Conservation (phyloP, 2,888 invertebrate genomes). For the Diaprepes abbreviatus region DNA sequence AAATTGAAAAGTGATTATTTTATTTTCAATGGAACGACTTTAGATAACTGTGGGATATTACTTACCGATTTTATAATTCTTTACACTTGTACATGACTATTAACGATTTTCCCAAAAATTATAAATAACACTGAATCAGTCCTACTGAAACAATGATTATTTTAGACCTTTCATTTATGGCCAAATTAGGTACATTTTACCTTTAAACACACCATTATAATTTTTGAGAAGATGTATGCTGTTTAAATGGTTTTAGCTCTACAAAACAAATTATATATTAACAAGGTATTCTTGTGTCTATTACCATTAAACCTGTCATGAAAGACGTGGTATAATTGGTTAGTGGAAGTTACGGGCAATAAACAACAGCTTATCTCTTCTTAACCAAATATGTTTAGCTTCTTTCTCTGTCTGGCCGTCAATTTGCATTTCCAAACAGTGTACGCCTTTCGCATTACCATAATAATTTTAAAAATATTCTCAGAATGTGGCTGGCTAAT, state of each 20-base stretch:
- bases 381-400: slow-evolving; percentile 47
- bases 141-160: background rate
- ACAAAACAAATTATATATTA: slow-evolving; percentile 68
- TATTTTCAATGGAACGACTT: no score
- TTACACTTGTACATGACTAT: no score
- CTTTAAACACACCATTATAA: slow-evolving; percentile 23
- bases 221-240: slow-evolving; percentile 43
- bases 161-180: background rate
- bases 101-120: no score
- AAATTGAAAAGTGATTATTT: no score
- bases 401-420: slow-evolving; percentile 65
- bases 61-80: no score
- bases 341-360: slow-evolving; percentile 67
- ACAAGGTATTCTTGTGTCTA: slow-evolving; percentile 68
- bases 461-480: slow-evolving; percentile 67
- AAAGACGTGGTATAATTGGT: slow-evolving; percentile 69
- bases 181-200: slow-evolving; percentile 1
- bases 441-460: slow-evolving; percentile 68
- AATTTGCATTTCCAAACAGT: slow-evolving; percentile 69
- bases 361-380: slow-evolving; percentile 64
- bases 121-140: no score
- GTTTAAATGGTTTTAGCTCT: slow-evolving; percentile 43
- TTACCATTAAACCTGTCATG: slow-evolving; percentile 69
- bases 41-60: no score
- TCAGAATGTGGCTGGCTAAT: slow-evolving; percentile 59